Percentiles rank a stretch among this genome's conserved stretches.
Conservation (phyloP, 1,140 invertebrate genomes). For the Dendroctonus ponderosae region DNA sequence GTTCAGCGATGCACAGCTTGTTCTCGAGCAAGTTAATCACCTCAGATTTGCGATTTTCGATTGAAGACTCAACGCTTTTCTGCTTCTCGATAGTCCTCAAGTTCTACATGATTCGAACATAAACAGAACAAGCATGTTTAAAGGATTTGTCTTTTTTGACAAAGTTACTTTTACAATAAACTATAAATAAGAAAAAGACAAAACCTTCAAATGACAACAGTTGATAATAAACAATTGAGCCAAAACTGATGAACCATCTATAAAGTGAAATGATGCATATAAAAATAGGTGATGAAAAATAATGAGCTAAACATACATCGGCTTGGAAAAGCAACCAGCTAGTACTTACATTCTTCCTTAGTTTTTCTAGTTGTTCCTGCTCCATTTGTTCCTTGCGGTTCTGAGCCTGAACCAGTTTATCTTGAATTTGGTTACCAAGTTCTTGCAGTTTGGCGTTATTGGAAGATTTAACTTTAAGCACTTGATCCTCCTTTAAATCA, state of each 20-base stretch:
- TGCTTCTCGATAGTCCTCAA: constrained; percentile 50
- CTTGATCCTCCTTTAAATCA: constrained; percentile 66
- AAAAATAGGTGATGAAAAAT: too few relatives aligned
- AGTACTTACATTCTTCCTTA: constrained; percentile 71
- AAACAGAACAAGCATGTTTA: constrained; percentile 21
- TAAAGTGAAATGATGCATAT: too few relatives aligned
- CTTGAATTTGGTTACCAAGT: constrained; percentile 67
- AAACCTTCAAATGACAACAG: too few relatives aligned
- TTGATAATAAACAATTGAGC: too few relatives aligned
- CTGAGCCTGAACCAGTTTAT: constrained; percentile 70
- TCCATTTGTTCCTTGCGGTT: constrained; percentile 67
- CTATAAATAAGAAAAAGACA: too few relatives aligned
- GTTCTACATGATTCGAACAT: constrained; percentile 40
- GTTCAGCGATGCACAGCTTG: constrained; percentile 72
- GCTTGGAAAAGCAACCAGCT: background rate
- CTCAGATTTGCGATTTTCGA: constrained; percentile 63
- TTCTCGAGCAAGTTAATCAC: constrained; percentile 68
- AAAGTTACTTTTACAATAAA: too few relatives aligned
- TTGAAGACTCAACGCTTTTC: constrained; percentile 58
- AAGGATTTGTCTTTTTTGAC: too few relatives aligned
- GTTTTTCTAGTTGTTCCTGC: constrained; percentile 71
- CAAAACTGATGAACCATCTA: too few relatives aligned
- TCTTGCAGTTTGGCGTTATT: constrained; percentile 65
- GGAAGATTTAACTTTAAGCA: constrained; percentile 63
- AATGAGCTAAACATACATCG: too few relatives aligned